Conservation (phyloP, 2,888 invertebrate species). For the Yponomeuta cagnagella region DNA sequence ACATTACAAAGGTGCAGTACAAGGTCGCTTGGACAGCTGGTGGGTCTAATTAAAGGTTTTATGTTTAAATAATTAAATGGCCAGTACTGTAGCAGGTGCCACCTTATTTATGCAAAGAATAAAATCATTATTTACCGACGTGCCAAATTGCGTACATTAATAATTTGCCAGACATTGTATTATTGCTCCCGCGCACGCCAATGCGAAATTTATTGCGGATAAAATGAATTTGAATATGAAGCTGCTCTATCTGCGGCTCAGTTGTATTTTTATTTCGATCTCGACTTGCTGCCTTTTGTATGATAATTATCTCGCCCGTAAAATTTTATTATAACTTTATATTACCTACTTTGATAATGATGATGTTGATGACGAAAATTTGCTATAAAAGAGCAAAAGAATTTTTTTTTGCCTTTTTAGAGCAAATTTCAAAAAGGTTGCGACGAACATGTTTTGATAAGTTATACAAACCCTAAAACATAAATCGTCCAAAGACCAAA, state of each 20-base stretch:
- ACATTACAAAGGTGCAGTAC: slow-evolving; percentile 65
- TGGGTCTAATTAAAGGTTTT: slow-evolving; percentile 70
- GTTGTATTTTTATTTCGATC: background rate
- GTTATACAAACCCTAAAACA: slow-evolving; percentile 31
- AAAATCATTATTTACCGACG: slow-evolving; percentile 67
- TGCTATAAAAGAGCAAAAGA: too few relatives aligned
- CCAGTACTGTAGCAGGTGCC: slow-evolving; percentile 54
- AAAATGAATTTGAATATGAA: slow-evolving; percentile 17
- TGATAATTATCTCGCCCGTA: background rate
- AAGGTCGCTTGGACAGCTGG: slow-evolving; percentile 64
- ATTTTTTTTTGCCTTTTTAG: too few relatives aligned
- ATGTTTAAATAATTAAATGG: slow-evolving; percentile 72
- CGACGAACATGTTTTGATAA: background rate
- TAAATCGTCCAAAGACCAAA: slow-evolving; percentile 21
- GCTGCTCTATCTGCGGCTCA: slow-evolving; percentile 7
- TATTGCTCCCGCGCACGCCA: slow-evolving; percentile 33
- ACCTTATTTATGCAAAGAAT: slow-evolving; percentile 55
- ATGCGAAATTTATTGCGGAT: slow-evolving; percentile 25
- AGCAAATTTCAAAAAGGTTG: too few relatives aligned
- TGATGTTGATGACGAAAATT: too few relatives aligned
- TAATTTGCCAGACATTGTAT: slow-evolving; percentile 37
- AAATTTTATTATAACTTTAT: background rate
- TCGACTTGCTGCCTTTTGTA: background rate
- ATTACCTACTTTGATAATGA: too few relatives aligned
- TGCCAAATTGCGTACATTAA: slow-evolving; percentile 61